Percentiles rank a stretch among this genome's conserved stretches.
phyloP scores from a whole-genome alignment of 2,888 invertebrate genomes.

The Pachymerium ferrugineum region DNA sequence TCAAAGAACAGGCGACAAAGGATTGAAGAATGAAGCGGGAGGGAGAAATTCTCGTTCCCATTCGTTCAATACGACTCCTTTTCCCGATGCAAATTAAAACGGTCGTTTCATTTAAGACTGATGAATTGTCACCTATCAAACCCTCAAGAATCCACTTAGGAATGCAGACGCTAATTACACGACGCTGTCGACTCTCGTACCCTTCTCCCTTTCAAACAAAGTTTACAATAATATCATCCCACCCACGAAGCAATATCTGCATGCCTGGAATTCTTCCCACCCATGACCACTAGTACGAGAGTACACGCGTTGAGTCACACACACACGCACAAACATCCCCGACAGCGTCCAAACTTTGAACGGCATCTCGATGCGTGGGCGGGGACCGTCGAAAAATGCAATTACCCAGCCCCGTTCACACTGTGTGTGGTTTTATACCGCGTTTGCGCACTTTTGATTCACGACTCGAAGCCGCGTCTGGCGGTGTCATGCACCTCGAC shows the following conservation, averaged over 20 bases:
- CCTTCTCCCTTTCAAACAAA: not conserved
- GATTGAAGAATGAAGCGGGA: not conserved
- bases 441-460: constrained; percentile 18
- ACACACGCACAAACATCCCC: not conserved
- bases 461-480: constrained; percentile 8
- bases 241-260: constrained; percentile 1
- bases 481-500: constrained; percentile 25
- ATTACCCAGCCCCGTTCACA: constrained; percentile 19
- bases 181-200: not conserved
- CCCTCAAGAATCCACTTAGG: constrained; percentile 2
- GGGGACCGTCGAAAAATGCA: constrained; percentile 8
- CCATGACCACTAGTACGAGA: not conserved
- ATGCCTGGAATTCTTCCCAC: not conserved
- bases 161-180: constrained; percentile 22
- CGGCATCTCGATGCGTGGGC: not conserved
- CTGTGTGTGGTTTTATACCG: not conserved
- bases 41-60: not conserved
- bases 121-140: constrained; percentile 24
- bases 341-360: not conserved
- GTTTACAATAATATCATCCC: constrained; percentile 7
- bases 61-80: not conserved
- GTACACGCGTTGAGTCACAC: not conserved
- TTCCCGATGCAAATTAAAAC: constrained; percentile 14
- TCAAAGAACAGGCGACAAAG: not conserved
- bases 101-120: constrained; percentile 5